Percentiles rank a stretch among this genome's conserved stretches.
These are phyloP conservation scores for Anarrhichthys ocellatus DNA, from an alignment of 2,113 vertebrate genomes.

Conservation along the genomic window DNA sequence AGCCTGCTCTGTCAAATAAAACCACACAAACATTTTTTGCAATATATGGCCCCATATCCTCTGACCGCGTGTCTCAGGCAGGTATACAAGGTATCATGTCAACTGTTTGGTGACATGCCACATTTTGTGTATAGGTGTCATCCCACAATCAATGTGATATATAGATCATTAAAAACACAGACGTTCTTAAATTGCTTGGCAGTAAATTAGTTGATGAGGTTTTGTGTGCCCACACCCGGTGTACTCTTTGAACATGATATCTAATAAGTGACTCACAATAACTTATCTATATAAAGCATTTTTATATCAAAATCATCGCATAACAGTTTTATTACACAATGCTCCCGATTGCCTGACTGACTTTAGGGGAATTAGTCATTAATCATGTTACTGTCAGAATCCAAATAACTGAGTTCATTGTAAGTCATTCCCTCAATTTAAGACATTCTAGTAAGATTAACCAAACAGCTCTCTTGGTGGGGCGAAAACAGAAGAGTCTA, in stretches of 20 bases:
- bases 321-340: not conserved
- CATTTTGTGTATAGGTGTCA: not conserved
- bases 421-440: constrained; percentile 12
- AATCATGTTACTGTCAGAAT: constrained; percentile 16
- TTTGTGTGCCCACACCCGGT: not conserved
- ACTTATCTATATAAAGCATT: not conserved
- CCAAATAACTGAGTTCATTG: constrained; percentile 8
- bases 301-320: not conserved
- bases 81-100: not conserved
- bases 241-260: not conserved
- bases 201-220: not conserved
- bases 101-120: not conserved
- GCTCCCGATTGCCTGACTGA: constrained; percentile 5
- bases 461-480: constrained; percentile 18
- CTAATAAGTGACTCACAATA: not conserved
- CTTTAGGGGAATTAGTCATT: constrained; percentile 14
- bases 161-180: not conserved
- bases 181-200: not conserved
- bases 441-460: constrained; percentile 22
- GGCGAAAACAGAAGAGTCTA: constrained; percentile 20
- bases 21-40: not conserved
- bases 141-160: not conserved
- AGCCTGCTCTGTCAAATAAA: constrained; percentile 2
- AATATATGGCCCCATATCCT: not conserved
- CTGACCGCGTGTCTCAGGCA: not conserved